Evolutionary conservation across 2,888 invertebrate genomes (phyloP), one percentile per base, ranked within the genome.

Genomic region (Myathropa florea): DNA sequence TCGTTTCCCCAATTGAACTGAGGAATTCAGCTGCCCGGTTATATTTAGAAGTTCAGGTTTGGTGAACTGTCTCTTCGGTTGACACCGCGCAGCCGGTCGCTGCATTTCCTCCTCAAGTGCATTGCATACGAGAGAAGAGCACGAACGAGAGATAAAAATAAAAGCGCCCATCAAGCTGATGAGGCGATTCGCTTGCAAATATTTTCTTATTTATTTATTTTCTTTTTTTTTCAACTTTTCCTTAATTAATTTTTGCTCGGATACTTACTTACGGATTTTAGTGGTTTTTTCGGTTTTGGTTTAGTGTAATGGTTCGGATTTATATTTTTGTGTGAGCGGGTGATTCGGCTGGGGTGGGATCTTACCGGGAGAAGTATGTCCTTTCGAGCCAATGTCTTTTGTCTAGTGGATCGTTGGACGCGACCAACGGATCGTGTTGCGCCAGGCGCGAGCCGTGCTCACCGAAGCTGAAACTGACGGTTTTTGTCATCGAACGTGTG

Each of bases 381-480:
- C 90, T 90, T 88, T 92, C 92, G 86, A 91, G 89, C 90, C 91
- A 91, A 70, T 92, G 91, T 73, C 88, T 89, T 88, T 91, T 92
- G 30, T 90, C 90, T 72, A 86, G 89, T 89, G 90, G 90, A 88
- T 90, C 89, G 88, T 89, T 90, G 88, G 90, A 88, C 72, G 90
- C 68, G 88, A 89, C 84, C 88, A 89, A 80, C 82, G 89, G 90
- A 81, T 92, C 91, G 88, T 90, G 91, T 55, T 90, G 90, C 77
- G 89, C 88, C 71, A 92, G 89, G 21, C 91, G 91, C 76, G 93
- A 92, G 88, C 91, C 91, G 87, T 90, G 92, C 75, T 91, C 92
- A 83, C 91, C 92, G 89, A 92, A 93, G 89, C 92, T 92, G 83
- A 93, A 93, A 90, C 93, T 93, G 89, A 93, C 93, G 64, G 93